Evolutionary conservation across 92 coral and sea anemone species (phyloP).

Genomic region (Umimayanthus chanpuru): DNA sequence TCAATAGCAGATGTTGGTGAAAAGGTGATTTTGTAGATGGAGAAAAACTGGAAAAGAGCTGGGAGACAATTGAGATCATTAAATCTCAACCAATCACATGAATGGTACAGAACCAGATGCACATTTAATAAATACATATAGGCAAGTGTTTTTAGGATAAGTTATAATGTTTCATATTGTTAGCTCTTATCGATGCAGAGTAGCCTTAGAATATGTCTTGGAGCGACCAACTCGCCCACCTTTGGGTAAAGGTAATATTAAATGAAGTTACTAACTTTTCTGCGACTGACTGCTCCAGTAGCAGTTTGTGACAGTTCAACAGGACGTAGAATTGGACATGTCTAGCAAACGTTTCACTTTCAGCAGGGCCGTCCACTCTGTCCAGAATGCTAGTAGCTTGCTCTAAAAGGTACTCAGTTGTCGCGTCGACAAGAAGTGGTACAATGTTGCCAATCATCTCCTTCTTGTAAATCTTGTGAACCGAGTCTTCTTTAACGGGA

Average conservation of each 20-base stretch:
- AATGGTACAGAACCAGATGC: no score
- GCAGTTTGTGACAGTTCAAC: slow-evolving; percentile 83
- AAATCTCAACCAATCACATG: no score
- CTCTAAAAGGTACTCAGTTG: slow-evolving; percentile 88
- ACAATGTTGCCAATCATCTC: slow-evolving; percentile 72
- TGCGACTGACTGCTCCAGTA: slow-evolving; percentile 81
- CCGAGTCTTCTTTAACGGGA: slow-evolving; percentile 85
- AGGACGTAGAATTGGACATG: slow-evolving; percentile 82
- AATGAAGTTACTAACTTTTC: slow-evolving; percentile 64
- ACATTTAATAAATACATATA: no score
- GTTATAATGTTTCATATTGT: background rate
- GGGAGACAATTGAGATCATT: no score
- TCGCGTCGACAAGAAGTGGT: slow-evolving; percentile 89
- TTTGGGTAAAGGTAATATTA: background rate
- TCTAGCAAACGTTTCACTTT: slow-evolving; percentile 77
- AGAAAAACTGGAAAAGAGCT: no score
- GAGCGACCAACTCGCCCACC: no score
- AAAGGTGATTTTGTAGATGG: no score
- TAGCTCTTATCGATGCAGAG: no score
- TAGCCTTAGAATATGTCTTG: no score
- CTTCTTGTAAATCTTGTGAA: slow-evolving; percentile 70
- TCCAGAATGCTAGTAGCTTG: slow-evolving; percentile 76
- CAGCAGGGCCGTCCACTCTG: slow-evolving; percentile 81
- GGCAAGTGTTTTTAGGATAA: background rate
- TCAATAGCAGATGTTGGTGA: no score